Conservation (phyloP, 2,797 vertebrate species). For the Micropoecilia bifurca region DNA sequence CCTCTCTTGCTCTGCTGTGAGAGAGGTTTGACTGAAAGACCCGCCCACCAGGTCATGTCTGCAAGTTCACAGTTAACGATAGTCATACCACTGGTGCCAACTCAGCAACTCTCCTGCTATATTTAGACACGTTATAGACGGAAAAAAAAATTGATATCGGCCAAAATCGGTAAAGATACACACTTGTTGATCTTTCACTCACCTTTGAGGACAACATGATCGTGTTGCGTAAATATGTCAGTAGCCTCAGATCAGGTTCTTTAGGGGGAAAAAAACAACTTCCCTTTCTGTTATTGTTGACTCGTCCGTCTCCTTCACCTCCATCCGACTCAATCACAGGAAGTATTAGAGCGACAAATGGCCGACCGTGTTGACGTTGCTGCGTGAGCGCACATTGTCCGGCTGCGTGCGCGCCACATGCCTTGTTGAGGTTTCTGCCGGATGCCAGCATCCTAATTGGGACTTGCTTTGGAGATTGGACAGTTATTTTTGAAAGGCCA, state of each 20-base stretch:
- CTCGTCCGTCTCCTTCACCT: conserved; percentile 28
- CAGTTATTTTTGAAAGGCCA: conserved; percentile 61
- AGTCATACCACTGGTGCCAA: no score
- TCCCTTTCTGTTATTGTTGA: conserved; percentile 39
- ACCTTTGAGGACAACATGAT: neutral
- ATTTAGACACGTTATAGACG: no score
- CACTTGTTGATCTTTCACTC: neutral
- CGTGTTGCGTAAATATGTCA: conserved; percentile 26
- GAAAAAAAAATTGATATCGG: no score
- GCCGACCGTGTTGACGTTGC: conserved; percentile 8
- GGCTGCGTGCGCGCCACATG: conserved; percentile 39
- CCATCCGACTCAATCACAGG: conserved; percentile 64
- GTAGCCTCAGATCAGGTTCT: conserved; percentile 11
- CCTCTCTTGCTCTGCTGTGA: no score
- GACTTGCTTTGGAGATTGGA: conserved; percentile 56
- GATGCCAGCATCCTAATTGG: conserved; percentile 64
- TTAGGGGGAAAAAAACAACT: conserved; percentile 19
- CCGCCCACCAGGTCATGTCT: no score
- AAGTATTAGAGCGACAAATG: conserved; percentile 50
- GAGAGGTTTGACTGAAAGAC: no score
- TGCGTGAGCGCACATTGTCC: conserved; percentile 29
- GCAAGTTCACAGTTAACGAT: no score
- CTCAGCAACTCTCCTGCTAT: no score
- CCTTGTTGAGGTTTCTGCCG: conserved; percentile 59
- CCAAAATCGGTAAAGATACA: neutral